These are phyloP conservation scores for Lithodes maja DNA, from an alignment of 2,888 invertebrate genomes.

Conservation along the genomic window DNA sequence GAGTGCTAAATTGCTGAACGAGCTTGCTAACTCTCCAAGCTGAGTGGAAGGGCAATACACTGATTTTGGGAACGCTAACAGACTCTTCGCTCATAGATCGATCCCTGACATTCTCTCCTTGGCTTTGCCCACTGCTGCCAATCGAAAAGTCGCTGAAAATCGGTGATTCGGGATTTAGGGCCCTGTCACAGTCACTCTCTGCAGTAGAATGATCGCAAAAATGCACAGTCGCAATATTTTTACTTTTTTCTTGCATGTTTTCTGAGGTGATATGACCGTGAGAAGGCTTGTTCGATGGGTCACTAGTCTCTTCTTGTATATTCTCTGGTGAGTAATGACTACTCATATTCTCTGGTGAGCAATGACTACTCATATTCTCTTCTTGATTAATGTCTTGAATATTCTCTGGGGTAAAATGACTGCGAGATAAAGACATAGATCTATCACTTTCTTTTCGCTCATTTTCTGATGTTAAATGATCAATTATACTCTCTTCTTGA, in stretches of 20 bases:
- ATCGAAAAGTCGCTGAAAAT: constrained; percentile 20
- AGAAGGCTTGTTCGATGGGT: too few species aligned
- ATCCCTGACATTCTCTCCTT: constrained; percentile 5
- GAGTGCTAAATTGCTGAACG: constrained; percentile 30
- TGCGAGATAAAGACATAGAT: too few species aligned
- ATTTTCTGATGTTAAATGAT: too few species aligned
- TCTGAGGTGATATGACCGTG: not conserved
- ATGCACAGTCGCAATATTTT: not conserved
- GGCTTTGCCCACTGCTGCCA: constrained; percentile 9
- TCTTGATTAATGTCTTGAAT: too few species aligned
- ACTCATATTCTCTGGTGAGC: too few species aligned
- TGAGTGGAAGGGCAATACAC: constrained; percentile 2
- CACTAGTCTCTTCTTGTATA: too few species aligned
- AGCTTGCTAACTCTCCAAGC: constrained; percentile 19
- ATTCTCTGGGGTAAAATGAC: too few species aligned
- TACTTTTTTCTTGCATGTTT: not conserved
- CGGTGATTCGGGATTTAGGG: not conserved
- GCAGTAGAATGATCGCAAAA: not conserved
- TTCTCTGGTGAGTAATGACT: too few species aligned
- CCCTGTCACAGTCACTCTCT: not conserved
- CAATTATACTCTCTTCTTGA: too few species aligned
- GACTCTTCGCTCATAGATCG: constrained; percentile 34
- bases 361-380: too few species aligned
- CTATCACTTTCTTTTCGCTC: too few species aligned
- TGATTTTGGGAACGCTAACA: constrained; percentile 34